These are phyloP conservation scores for Leptarthrus brevirostris DNA, from an alignment of 2,888 invertebrate genomes.

Conservation along the genomic window DNA sequence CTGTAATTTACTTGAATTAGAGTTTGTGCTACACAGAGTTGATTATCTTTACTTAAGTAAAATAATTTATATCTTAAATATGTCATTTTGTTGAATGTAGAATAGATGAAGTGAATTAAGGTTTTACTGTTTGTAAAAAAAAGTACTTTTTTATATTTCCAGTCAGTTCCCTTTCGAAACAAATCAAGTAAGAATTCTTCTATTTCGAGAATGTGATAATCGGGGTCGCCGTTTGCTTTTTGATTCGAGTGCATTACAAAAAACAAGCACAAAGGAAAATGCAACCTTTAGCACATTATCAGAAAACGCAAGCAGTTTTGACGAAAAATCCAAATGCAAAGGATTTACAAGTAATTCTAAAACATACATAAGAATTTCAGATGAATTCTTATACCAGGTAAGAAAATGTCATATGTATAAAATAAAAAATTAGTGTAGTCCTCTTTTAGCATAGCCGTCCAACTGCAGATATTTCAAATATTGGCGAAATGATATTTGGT, in stretches of 20 bases:
- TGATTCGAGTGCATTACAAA: conserved; percentile 80
- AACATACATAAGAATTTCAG: conserved; percentile 72
- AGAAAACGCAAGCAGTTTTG: conserved; percentile 47
- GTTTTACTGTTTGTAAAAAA: not conserved
- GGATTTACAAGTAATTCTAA: conserved; percentile 29
- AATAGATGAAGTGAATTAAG: no score
- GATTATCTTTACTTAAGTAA: not conserved
- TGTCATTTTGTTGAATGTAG: no score
- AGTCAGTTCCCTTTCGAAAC: conserved; percentile 73
- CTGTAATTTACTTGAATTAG: no score
- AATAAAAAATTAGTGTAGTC: conserved; percentile 3
- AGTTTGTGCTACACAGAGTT: not conserved
- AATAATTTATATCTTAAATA: no score
- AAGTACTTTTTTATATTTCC: no score
- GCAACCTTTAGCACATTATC: conserved; percentile 47
- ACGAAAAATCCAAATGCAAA: not conserved
- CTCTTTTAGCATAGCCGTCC: conserved; percentile 72
- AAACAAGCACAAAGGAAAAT: conserved; percentile 68
- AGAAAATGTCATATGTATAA: conserved; percentile 57
- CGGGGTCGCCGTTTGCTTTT: conserved; percentile 83
- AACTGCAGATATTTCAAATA: conserved; percentile 75
- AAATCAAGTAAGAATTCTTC: conserved; percentile 82
- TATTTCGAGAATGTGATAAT: conserved; percentile 88
- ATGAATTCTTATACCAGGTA: conserved; percentile 76
- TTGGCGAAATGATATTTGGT: conserved; percentile 94